Base-by-base conservation (phyloP, 2,797 vertebrate species). In the Myotis findleyi region DNA sequence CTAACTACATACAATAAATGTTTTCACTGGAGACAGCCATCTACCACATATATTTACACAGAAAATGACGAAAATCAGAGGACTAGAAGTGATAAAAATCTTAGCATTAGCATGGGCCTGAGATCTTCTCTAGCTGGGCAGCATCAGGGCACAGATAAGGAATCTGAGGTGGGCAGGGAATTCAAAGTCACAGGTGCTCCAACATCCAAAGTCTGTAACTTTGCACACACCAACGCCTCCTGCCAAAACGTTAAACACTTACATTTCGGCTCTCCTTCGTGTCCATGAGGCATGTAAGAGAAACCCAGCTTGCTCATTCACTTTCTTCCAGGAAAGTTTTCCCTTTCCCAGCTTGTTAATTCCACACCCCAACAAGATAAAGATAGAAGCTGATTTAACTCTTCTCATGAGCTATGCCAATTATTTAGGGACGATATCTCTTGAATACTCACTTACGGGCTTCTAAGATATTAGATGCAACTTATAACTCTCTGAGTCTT, bases 351-450 rank as follows among this genome's bases (percentile, higher is more conserved):
- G 16, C 59, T 49, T 41, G 41, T 44, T 72, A 75, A 80, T 64
- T 73, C 84, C 20, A 17, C 20, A 86, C 5, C 11, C 36, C 33
- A 55, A 18, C 4, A 64, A 53, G 47, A 83, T 62, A 93, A 73
- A 94, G 77, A 93, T 3, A 87, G 77, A 80, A 64, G 47, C 80
- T 72, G 73, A 95, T 3, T 88, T 69, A 94, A 82, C 64, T 76
- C 82, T 82, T 72, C 87, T 87, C 77, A 44, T 41, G 55, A 92
- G 79, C 55, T 36, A 86, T 66, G 49, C 30, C 85, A 83, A 62
- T 93, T 77, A 87, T 64, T 92, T 33, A 81, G 76, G 57, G 57
- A 96, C 0, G 0, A 0, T 49, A 66, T 30, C 69, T 93, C 69
- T 23, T 68, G 49, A 89, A 88, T 62, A 79, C 41, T 88, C 36